phyloP scores from a whole-genome alignment of 2,888 invertebrate species.

The Pinctada fucata region DNA sequence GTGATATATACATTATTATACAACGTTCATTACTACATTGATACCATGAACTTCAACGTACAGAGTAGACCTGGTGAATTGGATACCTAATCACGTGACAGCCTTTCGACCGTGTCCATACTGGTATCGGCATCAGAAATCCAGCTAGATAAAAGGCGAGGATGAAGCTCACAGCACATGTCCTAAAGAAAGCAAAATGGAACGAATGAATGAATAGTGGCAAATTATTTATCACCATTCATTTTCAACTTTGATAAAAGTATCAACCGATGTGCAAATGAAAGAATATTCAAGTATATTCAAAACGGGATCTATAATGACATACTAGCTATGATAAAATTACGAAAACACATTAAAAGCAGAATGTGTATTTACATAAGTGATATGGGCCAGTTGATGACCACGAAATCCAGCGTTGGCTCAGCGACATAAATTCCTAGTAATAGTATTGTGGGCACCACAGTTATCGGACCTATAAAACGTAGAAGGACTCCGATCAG shows the following conservation, averaged over 20 bases:
- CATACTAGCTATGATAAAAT: too few relatives aligned
- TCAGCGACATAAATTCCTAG: slow-evolving; percentile 88
- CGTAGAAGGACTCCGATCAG: slow-evolving; percentile 86
- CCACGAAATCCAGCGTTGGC: slow-evolving; percentile 86
- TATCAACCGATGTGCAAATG: too few relatives aligned
- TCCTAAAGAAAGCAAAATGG: slow-evolving; percentile 17
- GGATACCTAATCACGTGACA: slow-evolving; percentile 23
- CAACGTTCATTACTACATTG: too few relatives aligned
- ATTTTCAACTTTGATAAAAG: too few relatives aligned
- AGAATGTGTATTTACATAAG: too few relatives aligned
- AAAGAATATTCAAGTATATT: too few relatives aligned
- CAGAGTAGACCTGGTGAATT: slow-evolving; percentile 34
- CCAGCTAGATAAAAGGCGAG: slow-evolving; percentile 37
- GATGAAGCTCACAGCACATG: slow-evolving; percentile 19
- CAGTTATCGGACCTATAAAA: slow-evolving; percentile 88
- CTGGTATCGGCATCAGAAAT: slow-evolving; percentile 23
- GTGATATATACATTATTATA: too few relatives aligned
- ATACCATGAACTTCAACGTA: slow-evolving; percentile 8
- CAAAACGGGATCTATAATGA: too few relatives aligned
- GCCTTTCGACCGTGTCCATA: slow-evolving; percentile 29
- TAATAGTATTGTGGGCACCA: slow-evolving; percentile 88
- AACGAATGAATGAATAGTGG: background rate
- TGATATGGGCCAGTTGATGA: slow-evolving; percentile 83
- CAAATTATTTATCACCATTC: slow-evolving; percentile 65
- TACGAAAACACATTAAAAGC: too few relatives aligned